Conservation (phyloP, 2,797 vertebrate genomes). For the Nannoperca australis region DNA sequence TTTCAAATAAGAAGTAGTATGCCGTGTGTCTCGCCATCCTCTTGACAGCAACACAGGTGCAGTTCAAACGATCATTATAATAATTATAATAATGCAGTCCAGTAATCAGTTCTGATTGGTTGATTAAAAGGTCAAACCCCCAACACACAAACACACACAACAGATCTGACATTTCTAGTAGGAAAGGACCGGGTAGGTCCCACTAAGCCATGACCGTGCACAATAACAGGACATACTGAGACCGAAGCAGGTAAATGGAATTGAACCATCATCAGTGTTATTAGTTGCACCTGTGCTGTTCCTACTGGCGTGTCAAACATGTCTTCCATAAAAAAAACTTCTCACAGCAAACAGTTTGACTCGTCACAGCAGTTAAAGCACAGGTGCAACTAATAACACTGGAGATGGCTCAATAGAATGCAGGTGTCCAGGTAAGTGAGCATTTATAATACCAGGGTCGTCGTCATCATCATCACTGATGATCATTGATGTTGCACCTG, state of each 20-base stretch:
- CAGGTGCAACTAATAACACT: not conserved
- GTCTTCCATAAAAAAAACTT: not conserved
- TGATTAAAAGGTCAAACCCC: constrained; percentile 5
- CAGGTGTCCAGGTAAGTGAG: not conserved
- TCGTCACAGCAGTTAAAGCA: not conserved
- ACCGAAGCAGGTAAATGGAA: not conserved
- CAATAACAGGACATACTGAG: not conserved
- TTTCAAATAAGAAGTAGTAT: not conserved
- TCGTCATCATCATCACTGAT: no score
- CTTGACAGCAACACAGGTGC: constrained; percentile 1
- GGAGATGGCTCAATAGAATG: not conserved
- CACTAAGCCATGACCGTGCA: not conserved
- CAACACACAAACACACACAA: not conserved
- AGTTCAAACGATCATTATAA: not conserved
- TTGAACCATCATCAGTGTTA: not conserved
- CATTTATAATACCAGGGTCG: not conserved
- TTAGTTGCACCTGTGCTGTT: not conserved
- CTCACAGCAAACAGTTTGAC: not conserved
- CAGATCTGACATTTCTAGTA: not conserved
- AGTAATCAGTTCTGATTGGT: not conserved
- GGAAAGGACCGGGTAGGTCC: not conserved
- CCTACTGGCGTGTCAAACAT: not conserved
- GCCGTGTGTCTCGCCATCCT: not conserved
- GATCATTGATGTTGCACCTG: no score
- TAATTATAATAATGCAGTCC: not conserved